These are phyloP conservation scores for Psammodynastes pulverulentus DNA, from an alignment of 2,113 vertebrate species.

Conservation along the genomic window DNA sequence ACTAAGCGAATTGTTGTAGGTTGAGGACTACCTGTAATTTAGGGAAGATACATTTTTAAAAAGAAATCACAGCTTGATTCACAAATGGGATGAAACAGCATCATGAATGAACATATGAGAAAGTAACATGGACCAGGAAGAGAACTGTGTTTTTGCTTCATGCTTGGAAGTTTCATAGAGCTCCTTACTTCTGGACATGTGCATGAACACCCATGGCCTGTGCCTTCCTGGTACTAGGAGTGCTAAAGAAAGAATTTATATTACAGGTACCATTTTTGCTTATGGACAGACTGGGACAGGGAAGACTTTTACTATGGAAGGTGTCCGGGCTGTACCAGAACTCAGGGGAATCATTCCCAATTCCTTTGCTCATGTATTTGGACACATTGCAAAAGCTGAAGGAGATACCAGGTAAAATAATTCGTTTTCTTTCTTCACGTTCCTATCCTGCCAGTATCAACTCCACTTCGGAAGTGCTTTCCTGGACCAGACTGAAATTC, in stretches of 20 bases:
- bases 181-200: background rate
- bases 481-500: background rate
- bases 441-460: background rate
- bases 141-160: background rate
- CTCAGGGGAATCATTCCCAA: constrained; percentile 98
- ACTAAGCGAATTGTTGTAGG: background rate
- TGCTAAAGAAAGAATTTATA: constrained; percentile 23
- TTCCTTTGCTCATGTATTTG: constrained; percentile 98
- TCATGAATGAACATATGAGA: background rate
- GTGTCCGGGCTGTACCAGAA: constrained; percentile 93
- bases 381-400: constrained; percentile 98
- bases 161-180: background rate
- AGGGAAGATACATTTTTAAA: background rate
- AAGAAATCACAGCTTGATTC: background rate
- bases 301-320: constrained; percentile 99
- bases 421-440: background rate
- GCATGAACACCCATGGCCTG: background rate
- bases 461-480: background rate
- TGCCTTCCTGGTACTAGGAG: background rate
- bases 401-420: constrained; percentile 88
- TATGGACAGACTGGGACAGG: constrained; percentile 99
- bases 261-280: constrained; percentile 95
- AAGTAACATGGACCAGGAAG: background rate
- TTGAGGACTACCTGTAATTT: background rate
- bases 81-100: background rate